A percentile compares a stretch with the other conserved stretches of the same genome.
Conservation (phyloP, 1,140 invertebrate species). For the Drosophila elegans region DNA sequence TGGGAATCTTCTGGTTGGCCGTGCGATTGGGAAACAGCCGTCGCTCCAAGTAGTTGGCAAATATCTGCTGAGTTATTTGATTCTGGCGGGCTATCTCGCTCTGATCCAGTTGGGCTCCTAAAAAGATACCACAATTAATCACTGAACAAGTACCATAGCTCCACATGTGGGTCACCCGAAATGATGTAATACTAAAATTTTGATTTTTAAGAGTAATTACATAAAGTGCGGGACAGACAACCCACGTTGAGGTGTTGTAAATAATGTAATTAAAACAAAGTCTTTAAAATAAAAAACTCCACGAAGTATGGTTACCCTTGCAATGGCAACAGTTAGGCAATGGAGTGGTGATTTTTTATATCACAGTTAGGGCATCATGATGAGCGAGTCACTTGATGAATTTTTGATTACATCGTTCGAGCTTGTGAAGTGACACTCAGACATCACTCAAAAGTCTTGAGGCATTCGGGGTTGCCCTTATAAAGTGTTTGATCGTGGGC, state of each 20-base stretch:
- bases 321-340: slow-evolving; percentile 32
- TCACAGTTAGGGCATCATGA: slow-evolving; percentile 12
- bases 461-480: background rate
- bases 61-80: slow-evolving; percentile 89
- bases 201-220: slow-evolving; percentile 54
- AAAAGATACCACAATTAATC: slow-evolving; percentile 62
- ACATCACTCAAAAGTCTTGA: slow-evolving; percentile 38
- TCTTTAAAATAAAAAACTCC: slow-evolving; percentile 9
- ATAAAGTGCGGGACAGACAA: slow-evolving; percentile 47
- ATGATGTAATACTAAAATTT: slow-evolving; percentile 50
- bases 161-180: slow-evolving; percentile 52
- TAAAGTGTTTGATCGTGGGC: slow-evolving; percentile 19
- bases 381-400: slow-evolving; percentile 28
- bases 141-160: slow-evolving; percentile 18
- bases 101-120: slow-evolving; percentile 84
- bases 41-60: slow-evolving; percentile 89
- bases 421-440: slow-evolving; percentile 37
- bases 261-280: slow-evolving; percentile 51
- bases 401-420: slow-evolving; percentile 36
- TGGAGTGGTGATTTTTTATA: slow-evolving; percentile 8
- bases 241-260: slow-evolving; percentile 61
- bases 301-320: slow-evolving; percentile 42
- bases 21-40: slow-evolving; percentile 86
- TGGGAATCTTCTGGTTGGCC: slow-evolving; percentile 86
- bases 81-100: slow-evolving; percentile 89